Conservation (phyloP, 1,140 invertebrate genomes). For the Lepidurus couesii region DNA sequence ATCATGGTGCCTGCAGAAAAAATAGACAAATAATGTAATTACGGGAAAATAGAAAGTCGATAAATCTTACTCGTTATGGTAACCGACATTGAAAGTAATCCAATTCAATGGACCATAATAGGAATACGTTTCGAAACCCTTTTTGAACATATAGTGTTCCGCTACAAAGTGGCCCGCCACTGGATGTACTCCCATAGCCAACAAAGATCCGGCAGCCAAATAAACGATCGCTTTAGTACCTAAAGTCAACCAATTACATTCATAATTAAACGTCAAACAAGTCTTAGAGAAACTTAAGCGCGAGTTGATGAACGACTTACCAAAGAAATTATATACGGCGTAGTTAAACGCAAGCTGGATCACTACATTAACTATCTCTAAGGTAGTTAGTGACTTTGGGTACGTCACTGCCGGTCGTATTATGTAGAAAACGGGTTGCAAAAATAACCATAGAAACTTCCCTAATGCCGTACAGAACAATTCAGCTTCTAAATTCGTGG, state of each 20-base stretch:
- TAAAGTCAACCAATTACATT: conserved; percentile 42
- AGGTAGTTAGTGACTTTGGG: conserved; percentile 71
- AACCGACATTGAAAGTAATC: conserved; percentile 97
- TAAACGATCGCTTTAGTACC: conserved; percentile 78
- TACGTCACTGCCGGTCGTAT: conserved; percentile 84
- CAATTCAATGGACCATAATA: conserved; percentile 97
- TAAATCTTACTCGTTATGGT: conserved; percentile 64
- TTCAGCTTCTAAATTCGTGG: conserved; percentile 83
- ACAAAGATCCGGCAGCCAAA: conserved; percentile 73
- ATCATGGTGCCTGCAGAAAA: conserved; percentile 66
- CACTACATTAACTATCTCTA: conserved; percentile 80
- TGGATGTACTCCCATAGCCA: conserved; percentile 96
- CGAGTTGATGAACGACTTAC: conserved; percentile 49
- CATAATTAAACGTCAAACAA: background rate
- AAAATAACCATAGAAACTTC: conserved; percentile 88
- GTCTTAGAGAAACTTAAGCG: background rate
- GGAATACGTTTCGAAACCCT: conserved; percentile 96
- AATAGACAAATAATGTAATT: background rate
- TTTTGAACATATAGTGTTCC: conserved; percentile 98
- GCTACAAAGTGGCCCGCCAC: too few species aligned
- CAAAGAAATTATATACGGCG: conserved; percentile 70
- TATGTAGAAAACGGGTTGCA: conserved; percentile 96
- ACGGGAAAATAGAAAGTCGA: background rate
- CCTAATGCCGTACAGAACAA: conserved; percentile 87
- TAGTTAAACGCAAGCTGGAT: conserved; percentile 83